These are phyloP conservation scores for Himalopsyche phryganea DNA, from an alignment of 1,140 invertebrate species.

Conservation along the genomic window DNA sequence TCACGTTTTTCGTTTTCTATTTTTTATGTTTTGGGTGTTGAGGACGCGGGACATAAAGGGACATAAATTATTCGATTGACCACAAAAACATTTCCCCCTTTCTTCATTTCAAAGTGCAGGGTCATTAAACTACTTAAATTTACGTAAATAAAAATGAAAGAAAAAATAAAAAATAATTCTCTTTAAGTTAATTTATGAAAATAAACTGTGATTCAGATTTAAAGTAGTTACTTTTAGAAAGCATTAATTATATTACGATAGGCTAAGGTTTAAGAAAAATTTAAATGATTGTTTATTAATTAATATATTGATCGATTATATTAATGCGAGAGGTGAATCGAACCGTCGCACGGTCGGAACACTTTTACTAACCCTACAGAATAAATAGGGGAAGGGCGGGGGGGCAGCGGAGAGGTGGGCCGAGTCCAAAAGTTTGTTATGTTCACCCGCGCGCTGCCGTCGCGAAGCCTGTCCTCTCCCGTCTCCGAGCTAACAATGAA, in stretches of 20 bases:
- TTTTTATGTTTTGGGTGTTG: neutral
- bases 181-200: constrained; percentile 36
- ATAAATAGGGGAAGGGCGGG: neutral
- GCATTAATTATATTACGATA: constrained; percentile 29
- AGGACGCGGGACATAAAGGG: too few relatives aligned
- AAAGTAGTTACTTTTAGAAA: constrained; percentile 35
- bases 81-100: constrained; percentile 1
- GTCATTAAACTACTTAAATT: constrained; percentile 36
- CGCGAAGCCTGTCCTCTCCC: constrained; percentile 1
- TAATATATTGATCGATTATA: constrained; percentile 34
- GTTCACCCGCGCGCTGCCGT: neutral
- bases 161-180: constrained; percentile 25
- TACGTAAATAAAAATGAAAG: constrained; percentile 22
- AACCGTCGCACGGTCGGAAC: constrained; percentile 17
- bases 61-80: neutral
- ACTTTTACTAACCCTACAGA: constrained; percentile 13
- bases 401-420: neutral
- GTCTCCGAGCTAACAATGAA: constrained; percentile 21
- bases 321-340: constrained; percentile 15
- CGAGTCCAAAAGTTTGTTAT: constrained; percentile 1
- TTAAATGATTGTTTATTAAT: constrained; percentile 33
- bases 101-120: constrained; percentile 35
- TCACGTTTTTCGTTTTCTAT: too few relatives aligned
- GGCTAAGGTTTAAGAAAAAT: constrained; percentile 28
- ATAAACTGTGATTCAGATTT: constrained; percentile 35